phyloP scores from a whole-genome alignment of 92 coral and sea anemone genomes.

The Palythoa caribaeorum region DNA sequence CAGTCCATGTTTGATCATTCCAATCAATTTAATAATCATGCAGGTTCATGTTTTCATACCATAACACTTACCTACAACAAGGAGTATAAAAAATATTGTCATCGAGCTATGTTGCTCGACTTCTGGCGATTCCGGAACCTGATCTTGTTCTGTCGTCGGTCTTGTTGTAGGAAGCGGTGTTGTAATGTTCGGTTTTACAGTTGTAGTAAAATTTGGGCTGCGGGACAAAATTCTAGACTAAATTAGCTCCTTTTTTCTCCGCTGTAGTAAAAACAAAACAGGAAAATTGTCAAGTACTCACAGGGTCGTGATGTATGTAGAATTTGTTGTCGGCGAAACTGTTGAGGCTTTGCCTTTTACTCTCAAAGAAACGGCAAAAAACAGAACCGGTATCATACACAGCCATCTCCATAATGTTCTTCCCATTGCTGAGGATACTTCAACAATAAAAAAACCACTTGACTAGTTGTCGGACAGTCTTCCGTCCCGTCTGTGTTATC shows the following conservation, averaged over 20 bases:
- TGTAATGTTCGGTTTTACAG: slow-evolving; percentile 55
- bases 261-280: not conserved
- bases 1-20: too few relatives aligned
- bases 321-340: not conserved
- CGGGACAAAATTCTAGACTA: slow-evolving; percentile 18
- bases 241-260: not conserved
- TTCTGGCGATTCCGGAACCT: slow-evolving; percentile 88
- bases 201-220: slow-evolving; percentile 46
- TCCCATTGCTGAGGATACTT: slow-evolving; percentile 7
- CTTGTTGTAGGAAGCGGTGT: slow-evolving; percentile 58
- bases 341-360: not conserved
- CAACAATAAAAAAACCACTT: not conserved
- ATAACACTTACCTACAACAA: slow-evolving; percentile 89
- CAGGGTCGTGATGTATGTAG: slow-evolving; percentile 14
- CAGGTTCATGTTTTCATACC: not conserved
- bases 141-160: slow-evolving; percentile 73
- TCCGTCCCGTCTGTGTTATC: not conserved
- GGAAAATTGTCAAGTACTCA: slow-evolving; percentile 2
- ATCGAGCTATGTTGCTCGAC: slow-evolving; percentile 98
- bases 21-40: not conserved
- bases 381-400: not conserved
- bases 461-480: not conserved
- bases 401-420: slow-evolving; percentile 13
- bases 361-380: slow-evolving; percentile 16
- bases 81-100: slow-evolving; percentile 96